Conservation (phyloP, 2,888 invertebrate genomes). For the Autographa pulchrina region DNA sequence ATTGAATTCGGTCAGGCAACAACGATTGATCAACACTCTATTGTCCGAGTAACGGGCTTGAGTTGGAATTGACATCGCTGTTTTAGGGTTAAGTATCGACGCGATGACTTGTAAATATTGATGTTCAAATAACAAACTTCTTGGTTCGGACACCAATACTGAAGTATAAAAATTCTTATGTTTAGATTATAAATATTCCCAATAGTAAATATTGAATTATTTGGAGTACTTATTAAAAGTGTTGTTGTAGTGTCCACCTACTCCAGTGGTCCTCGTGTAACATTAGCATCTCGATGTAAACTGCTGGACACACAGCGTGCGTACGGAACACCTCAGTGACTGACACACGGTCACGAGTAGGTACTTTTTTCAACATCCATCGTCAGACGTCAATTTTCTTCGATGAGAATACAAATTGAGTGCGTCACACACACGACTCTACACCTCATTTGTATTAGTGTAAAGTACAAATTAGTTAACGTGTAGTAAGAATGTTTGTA, state of each 20-base stretch:
- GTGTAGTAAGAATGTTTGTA: conserved; percentile 31
- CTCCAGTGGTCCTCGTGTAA: background rate
- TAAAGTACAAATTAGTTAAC: conserved; percentile 42
- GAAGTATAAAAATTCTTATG: conserved; percentile 3
- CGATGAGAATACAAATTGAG: conserved; percentile 79
- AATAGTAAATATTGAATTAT: background rate
- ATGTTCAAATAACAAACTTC: background rate
- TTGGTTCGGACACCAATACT: background rate
- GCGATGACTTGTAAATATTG: background rate
- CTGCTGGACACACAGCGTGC: conserved; percentile 8
- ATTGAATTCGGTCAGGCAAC: conserved; percentile 26
- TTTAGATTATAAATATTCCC: background rate
- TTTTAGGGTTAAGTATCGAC: conserved; percentile 41
- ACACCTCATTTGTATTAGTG: conserved; percentile 35
- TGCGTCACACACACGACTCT: conserved; percentile 39
- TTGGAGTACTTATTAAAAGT: conserved; percentile 1
- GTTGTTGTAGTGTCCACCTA: conserved; percentile 5
- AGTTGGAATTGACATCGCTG: conserved; percentile 32
- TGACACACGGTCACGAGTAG: conserved; percentile 38
- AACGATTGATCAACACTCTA: conserved; percentile 56
- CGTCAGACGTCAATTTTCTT: conserved; percentile 79
- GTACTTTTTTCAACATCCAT: conserved; percentile 58
- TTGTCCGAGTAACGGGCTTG: conserved; percentile 45
- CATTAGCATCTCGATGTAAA: conserved; percentile 34
- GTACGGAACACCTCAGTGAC: conserved; percentile 51